Evolutionary conservation across 2,797 vertebrate species (phyloP).

Genomic region (Tapera naevia): DNA sequence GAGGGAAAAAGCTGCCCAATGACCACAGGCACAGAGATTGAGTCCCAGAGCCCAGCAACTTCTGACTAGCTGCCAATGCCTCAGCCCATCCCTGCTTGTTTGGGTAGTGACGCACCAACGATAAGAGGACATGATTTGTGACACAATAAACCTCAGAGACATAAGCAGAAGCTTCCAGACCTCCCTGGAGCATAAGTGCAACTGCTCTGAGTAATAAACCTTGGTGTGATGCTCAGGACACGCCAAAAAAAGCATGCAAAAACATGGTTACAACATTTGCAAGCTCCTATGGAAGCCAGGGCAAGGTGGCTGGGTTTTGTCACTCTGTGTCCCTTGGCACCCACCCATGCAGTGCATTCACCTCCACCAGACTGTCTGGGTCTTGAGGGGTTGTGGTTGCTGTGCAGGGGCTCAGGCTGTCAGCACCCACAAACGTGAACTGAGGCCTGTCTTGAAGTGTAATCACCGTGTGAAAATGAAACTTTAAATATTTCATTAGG

Average conservation of each 20-base stretch:
- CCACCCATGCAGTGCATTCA: background rate
- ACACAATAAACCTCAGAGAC: background rate
- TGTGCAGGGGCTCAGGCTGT: accelerated
- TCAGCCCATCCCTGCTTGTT: background rate
- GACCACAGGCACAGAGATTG: background rate
- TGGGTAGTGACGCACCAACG: background rate
- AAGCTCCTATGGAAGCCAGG: background rate
- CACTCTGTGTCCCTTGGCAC: accelerated
- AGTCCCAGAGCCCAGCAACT: background rate
- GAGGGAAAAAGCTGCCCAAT: background rate
- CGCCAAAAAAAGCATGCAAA: background rate
- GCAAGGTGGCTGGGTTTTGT: background rate
- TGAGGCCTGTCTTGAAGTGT: background rate
- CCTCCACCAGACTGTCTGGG: background rate
- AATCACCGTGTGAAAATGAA: background rate
- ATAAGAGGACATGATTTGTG: background rate
- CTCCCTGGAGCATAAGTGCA: background rate
- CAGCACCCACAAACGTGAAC: background rate
- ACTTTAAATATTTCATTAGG: conserved; percentile 10
- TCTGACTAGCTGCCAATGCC: accelerated
- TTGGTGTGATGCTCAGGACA: background rate
- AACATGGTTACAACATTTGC: background rate
- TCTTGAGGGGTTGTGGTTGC: accelerated
- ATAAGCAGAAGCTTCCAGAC: background rate
- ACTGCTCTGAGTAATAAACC: background rate